phyloP scores from a whole-genome alignment of 1,140 invertebrate genomes.

The Sinonovacula constricta region DNA sequence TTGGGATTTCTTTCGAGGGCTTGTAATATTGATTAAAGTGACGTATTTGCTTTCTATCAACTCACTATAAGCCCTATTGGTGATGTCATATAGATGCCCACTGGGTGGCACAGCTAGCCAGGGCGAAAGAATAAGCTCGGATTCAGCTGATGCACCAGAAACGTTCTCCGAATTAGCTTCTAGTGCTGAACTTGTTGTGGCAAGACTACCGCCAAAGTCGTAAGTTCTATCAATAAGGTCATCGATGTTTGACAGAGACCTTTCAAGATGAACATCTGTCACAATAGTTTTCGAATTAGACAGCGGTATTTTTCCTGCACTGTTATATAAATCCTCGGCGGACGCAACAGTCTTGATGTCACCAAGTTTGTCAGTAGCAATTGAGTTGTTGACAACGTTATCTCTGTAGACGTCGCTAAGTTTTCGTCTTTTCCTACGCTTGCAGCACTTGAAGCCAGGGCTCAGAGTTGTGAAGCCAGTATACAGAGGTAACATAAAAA shows the following conservation, averaged over 20 bases:
- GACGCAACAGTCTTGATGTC: constrained; percentile 9
- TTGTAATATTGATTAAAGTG: no score
- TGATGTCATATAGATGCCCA: no score
- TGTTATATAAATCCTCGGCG: constrained; percentile 27
- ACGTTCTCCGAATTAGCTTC: neutral
- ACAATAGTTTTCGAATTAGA: neutral
- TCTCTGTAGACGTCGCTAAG: neutral
- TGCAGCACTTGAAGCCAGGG: constrained; percentile 49
- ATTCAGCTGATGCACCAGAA: neutral
- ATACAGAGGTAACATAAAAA: constrained; percentile 62
- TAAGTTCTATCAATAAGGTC: no score
- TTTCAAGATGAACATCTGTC: no score
- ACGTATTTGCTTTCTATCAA: no score
- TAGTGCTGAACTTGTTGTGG: neutral
- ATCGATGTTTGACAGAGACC: no score
- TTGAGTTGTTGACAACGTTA: constrained; percentile 5
- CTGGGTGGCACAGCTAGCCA: no score
- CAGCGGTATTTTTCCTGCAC: constrained; percentile 23
- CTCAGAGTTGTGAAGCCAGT: constrained; percentile 69
- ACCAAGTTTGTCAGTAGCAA: constrained; percentile 2
- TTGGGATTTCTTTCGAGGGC: no score
- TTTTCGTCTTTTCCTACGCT: constrained; percentile 19
- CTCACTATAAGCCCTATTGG: no score
- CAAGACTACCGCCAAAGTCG: no score
- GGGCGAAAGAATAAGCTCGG: no score